Evolutionary conservation across 1,140 invertebrate species (phyloP).

Genomic region (Pseudomyrmex sp.): DNA sequence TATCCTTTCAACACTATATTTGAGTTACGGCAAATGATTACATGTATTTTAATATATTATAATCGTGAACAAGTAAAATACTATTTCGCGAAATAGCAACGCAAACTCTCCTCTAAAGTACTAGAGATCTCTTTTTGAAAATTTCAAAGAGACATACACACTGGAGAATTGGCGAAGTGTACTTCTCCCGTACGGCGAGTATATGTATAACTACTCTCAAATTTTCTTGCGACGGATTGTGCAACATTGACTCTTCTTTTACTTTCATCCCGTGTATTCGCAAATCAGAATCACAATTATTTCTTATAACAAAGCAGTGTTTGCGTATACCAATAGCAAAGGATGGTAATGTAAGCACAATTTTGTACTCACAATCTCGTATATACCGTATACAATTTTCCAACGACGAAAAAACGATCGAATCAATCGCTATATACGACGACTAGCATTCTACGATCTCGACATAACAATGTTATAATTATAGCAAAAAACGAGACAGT

Average conservation of each 20-base stretch:
- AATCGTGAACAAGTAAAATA: slow-evolving; percentile 65
- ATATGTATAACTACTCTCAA: too few relatives aligned
- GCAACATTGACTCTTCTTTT: background rate
- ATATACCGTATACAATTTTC: background rate
- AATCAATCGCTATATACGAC: background rate
- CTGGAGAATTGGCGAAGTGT: slow-evolving; percentile 14
- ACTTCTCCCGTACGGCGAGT: too few relatives aligned
- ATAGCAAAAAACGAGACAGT: slow-evolving; percentile 58
- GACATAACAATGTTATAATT: background rate
- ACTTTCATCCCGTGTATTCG: too few relatives aligned
- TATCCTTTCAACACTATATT: slow-evolving; percentile 52
- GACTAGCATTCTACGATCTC: slow-evolving; percentile 5
- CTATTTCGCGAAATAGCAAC: slow-evolving; percentile 57
- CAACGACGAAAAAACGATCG: background rate
- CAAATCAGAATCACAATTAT: background rate
- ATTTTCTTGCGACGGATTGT: background rate
- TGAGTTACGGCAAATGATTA: slow-evolving; percentile 52
- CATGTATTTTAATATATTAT: slow-evolving; percentile 23
- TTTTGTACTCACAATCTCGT: slow-evolving; percentile 13
- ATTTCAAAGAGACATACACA: slow-evolving; percentile 22
- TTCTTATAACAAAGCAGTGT: background rate
- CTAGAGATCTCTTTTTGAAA: slow-evolving; percentile 2
- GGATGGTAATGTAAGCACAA: background rate
- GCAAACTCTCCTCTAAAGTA: slow-evolving; percentile 7
- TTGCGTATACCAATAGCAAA: background rate